A percentile compares a stretch with the other conserved stretches of the same genome.
phyloP scores from a whole-genome alignment of 2,797 vertebrate species.

The Gadopsis bispinosus region DNA sequence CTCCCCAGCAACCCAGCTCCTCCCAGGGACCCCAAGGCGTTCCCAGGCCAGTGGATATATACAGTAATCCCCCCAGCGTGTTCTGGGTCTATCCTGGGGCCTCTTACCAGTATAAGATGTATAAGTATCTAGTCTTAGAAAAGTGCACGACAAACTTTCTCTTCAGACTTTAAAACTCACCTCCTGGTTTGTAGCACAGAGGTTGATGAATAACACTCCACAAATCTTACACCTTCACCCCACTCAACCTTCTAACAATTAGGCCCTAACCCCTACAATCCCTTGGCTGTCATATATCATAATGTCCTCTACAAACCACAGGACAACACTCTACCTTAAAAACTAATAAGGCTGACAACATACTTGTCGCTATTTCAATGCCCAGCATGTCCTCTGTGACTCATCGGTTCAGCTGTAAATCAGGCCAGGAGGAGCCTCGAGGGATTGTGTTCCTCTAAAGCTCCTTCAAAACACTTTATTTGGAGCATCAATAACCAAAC shows the following conservation, averaged over 20 bases:
- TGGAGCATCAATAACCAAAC: constrained; percentile 78
- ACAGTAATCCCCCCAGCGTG: too few relatives aligned
- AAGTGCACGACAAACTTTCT: constrained; percentile 17
- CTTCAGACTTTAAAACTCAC: constrained; percentile 11
- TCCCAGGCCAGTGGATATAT: too few relatives aligned
- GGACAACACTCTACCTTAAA: constrained; percentile 84
- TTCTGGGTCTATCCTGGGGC: too few relatives aligned
- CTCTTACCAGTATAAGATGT: too few relatives aligned
- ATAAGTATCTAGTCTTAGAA: not conserved
- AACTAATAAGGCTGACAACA: constrained; percentile 86
- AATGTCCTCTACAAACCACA: constrained; percentile 74
- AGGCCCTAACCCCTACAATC: constrained; percentile 62
- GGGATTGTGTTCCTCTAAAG: constrained; percentile 75
- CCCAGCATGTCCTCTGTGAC: constrained; percentile 79
- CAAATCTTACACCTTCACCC: constrained; percentile 67
- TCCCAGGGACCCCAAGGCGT: too few relatives aligned
- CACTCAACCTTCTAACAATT: constrained; percentile 67
- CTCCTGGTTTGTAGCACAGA: constrained; percentile 14
- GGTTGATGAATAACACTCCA: constrained; percentile 37
- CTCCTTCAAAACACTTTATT: constrained; percentile 76
- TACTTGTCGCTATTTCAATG: constrained; percentile 81
- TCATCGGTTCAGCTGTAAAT: constrained; percentile 81
- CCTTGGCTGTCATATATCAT: constrained; percentile 66
- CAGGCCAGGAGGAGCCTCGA: constrained; percentile 74
- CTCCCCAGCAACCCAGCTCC: too few relatives aligned